Base-by-base conservation (phyloP, 2,797 vertebrate genomes). In the Trematomus bernacchii region DNA sequence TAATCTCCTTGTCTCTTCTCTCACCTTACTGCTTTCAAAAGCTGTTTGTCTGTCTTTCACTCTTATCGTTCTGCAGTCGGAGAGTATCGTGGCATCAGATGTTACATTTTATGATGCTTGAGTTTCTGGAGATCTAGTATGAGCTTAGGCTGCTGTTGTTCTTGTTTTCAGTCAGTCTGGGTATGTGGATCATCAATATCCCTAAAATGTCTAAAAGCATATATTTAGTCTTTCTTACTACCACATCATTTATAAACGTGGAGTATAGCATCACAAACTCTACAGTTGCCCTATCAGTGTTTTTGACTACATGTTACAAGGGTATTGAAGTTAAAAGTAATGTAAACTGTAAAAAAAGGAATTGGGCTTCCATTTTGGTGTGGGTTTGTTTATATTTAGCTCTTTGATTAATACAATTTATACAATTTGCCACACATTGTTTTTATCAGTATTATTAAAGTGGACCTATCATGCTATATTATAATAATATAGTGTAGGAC, bases 1-100 rank as follows among this genome's bases (percentile, higher is more conserved):
- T 87, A 83, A 84, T 87, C 74, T 73, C 71, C 83, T 84, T 60
- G 67, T 75, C 78, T 85, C 44, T 71, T 80, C 66, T 77, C 61
- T 87, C 84, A 80, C 79, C 78, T 87, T 86, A 54, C 70, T 65
- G 10, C 40, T 77, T 59, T 72, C 11, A 67, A 79, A 66, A 81
- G 55, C 60, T 10, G 69, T 79, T 68, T 78, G 60, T 81, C 68
- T 74, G 71, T 83, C 77, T 88, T 89, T 85, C 65, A 67, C 70
- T 80, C 58, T 70, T 66, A 87, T 86, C 77, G 40, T 43, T 79
- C 51, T 33, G 14, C 60, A 74, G 48, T 68, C 51, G n/a, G 64
- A 72, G 52, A 71, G 69, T 76, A 83, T 80, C 62, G 60, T 63
- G 48, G 64, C 69, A 74, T 68, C 71, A 80, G 79, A 66, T 77